Conservation (phyloP, 2,888 invertebrate species). For the Hirtodrosophila duncani region DNA sequence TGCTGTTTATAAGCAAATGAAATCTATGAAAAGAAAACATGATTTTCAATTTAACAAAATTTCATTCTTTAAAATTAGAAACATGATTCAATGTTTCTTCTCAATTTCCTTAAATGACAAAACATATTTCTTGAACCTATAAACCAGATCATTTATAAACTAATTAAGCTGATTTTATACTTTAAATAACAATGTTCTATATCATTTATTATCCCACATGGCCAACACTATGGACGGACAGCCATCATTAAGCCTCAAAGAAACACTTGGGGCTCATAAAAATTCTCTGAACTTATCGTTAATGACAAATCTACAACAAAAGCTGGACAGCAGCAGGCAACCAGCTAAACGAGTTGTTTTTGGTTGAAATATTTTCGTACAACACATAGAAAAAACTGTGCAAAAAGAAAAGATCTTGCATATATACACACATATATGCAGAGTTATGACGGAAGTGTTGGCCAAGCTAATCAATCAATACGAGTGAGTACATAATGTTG, state of each 20-base stretch:
- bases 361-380: slow-evolving; percentile 1
- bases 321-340: slow-evolving; percentile 31
- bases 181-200: too few relatives aligned
- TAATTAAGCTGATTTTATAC: too few relatives aligned
- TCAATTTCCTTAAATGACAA: not conserved
- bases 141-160: not conserved
- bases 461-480: slow-evolving; percentile 44
- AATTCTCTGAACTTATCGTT: slow-evolving; percentile 43
- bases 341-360: slow-evolving; percentile 56
- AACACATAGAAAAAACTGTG: slow-evolving; percentile 9
- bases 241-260: too few relatives aligned
- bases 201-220: too few relatives aligned
- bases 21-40: not conserved
- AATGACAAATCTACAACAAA: slow-evolving; percentile 54
- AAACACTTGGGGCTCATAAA: slow-evolving; percentile 50
- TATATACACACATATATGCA: too few relatives aligned
- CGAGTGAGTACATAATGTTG: too few relatives aligned
- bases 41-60: slow-evolving; percentile 6
- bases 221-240: too few relatives aligned
- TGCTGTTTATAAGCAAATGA: not conserved
- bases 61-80: not conserved
- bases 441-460: slow-evolving; percentile 50
- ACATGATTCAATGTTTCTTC: not conserved
- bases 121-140: not conserved
- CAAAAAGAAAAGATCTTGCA: slow-evolving; percentile 14